Base-by-base conservation (phyloP, 2,797 vertebrate species). In the Leptatherina wallacei region DNA sequence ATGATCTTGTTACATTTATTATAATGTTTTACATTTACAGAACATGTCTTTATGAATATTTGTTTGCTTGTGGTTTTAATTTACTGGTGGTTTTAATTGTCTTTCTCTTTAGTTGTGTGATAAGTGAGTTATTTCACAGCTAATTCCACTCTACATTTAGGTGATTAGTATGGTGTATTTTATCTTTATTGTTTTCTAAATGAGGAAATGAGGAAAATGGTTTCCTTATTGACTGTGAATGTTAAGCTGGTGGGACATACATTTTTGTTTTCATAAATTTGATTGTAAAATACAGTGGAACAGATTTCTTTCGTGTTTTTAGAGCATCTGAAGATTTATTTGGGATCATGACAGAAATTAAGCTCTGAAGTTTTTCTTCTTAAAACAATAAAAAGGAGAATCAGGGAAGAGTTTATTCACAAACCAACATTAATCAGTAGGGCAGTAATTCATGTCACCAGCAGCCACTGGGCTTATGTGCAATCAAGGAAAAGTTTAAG, bases 51-150 rank as follows among this genome's bases (percentile, higher is more conserved):
- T 78, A 56, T 77, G 58, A 64, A 51, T 73, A 52, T 83, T 38
- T 20, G 67, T 76, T 65, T 68, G 66, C 80, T 83, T 85, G 85
- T 78, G 73, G 52, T 81, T 83, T 82, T 30, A 78, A 32, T 6
- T 27, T 27, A 27, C 24, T 27, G 24, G 24, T 27, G 24, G 24
- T 27, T 27, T 27, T 27, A 61, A 54, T 60, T 52, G 9, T 77
- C 35, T 77, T 61, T 77, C 63, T 35, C 0, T 49, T 81, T 42
- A 55, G 60, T 81, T 81, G 66, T 71, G 81, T 86, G 70, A 64
- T 80, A 52, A 66, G 70, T 71, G 22, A 69, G 61, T 88, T 81
- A 56, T 75, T 60, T 76, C 65, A 75, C 73, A 64, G 62, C 56
- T 78, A 35, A 61, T 63, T 65, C 55, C 49, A 36, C 18, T 71